Base-by-base conservation (phyloP, 2,888 invertebrate genomes). In the Calliphora vomitoria region DNA sequence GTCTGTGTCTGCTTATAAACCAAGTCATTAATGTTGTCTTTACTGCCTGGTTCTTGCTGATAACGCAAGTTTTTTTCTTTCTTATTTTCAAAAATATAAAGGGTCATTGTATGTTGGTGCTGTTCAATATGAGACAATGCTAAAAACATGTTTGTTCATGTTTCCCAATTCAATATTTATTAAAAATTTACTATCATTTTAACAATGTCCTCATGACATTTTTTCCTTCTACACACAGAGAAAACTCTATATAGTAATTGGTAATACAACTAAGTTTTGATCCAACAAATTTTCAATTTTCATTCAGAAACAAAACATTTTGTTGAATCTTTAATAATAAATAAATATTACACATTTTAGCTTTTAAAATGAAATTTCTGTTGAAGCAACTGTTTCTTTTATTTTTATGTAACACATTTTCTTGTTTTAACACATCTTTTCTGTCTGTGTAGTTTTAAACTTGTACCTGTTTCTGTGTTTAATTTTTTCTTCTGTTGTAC, bases 171-270 rank as follows among this genome's bases (percentile, higher is more conserved):
- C 47, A 69, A 53, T 75, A 69, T 62, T 80, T 74, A 68, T 80
- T 85, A 75, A 80, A 75, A 85, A 79, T 69, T 74, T 68, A 68
- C 60, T 75, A 60, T 60, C 64, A 74, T 72, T 55, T 78, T 66
- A 66, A 78, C 55, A 64, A 76, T 66, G 53, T 76, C 53, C 76
- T 76, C 38, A 10, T 35, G 20, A 75, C 20, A 66, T 62, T 44
- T 60, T 50, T 50, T 44, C 11, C 5, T 35, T 35, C 13, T 11
- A 11, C 13, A 44, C 44, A 13, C 13, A 13, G 13, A 44, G 44
- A 44, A 11, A 11, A 44, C 3, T 44, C 13, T 1, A 44, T 15
- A 50, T n/a, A n/a, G n/a, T n/a, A 3, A 15, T 47, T 13, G 15
- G 31, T 69, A 25, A 1, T 1, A 25, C 2, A 25, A 25, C 25